Conservation (phyloP, 2,888 invertebrate genomes). For the Hypselothyrea guttata region DNA sequence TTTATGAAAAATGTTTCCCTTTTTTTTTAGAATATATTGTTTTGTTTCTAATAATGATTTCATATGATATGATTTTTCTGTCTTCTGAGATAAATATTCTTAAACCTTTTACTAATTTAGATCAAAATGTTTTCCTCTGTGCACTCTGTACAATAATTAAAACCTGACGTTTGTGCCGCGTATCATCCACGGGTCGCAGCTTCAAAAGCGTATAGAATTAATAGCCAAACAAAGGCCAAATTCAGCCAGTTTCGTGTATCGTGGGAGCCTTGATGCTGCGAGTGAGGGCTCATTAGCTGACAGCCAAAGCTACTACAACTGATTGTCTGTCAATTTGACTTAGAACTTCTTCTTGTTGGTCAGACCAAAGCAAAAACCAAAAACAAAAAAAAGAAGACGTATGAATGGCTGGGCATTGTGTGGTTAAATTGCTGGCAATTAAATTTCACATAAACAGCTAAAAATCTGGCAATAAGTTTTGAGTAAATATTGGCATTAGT, state of each 20-base stretch:
- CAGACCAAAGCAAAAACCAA: no score
- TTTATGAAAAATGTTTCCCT: no score
- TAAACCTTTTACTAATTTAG: no score
- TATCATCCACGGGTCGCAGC: no score
- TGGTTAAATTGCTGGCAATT: constrained; percentile 52
- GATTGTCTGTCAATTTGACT: constrained; percentile 33
- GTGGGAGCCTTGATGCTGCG: constrained; percentile 59
- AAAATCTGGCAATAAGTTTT: constrained; percentile 40
- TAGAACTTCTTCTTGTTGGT: constrained; percentile 43
- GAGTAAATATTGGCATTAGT: constrained; percentile 73
- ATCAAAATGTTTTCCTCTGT: no score
- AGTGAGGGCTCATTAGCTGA: constrained; percentile 54
- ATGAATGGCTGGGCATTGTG: constrained; percentile 55
- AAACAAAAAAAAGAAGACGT: no score
- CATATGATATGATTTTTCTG: no score
- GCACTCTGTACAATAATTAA: no score
- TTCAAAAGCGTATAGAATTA: constrained; percentile 28
- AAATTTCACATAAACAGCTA: constrained; percentile 66
- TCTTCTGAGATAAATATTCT: no score
- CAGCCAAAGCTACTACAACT: constrained; percentile 3
- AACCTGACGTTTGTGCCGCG: constrained; percentile 26
- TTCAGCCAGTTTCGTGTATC: constrained; percentile 5
- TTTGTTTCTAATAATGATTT: no score
- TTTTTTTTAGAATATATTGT: no score
- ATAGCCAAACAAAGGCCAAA: constrained; percentile 40